These are phyloP conservation scores for Clarias pachynema DNA, from an alignment of 2,797 vertebrate species.

Conservation along the genomic window DNA sequence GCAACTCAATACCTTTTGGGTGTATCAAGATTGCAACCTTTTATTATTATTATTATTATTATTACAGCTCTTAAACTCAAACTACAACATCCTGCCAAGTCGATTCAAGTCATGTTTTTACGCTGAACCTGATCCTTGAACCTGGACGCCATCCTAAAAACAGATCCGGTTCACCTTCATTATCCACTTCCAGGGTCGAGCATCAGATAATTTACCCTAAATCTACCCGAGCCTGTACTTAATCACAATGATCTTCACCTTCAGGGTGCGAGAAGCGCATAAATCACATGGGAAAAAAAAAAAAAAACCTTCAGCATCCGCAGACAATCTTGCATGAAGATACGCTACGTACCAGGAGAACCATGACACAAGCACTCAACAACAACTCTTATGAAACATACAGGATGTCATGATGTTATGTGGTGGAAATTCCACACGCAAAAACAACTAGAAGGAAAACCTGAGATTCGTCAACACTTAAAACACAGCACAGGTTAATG, in stretches of 20 bases:
- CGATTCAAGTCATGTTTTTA: not conserved
- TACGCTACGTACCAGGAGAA: not conserved
- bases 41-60: not conserved
- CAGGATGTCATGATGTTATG: no score
- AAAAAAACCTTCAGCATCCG: not conserved
- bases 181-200: not conserved
- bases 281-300: not conserved
- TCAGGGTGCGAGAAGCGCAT: not conserved
- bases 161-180: not conserved
- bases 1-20: not conserved
- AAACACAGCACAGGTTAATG: no score
- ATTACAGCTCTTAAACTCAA: not conserved
- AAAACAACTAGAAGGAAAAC: no score
- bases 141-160: no score
- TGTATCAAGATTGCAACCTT: not conserved
- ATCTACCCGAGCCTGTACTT: no score
- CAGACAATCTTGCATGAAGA: not conserved
- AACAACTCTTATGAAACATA: not conserved
- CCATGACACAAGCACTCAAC: not conserved
- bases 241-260: not conserved
- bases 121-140: not conserved
- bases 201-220: not conserved
- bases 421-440: no score
- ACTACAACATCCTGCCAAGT: not conserved
- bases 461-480: no score